Percentiles rank a stretch among this genome's conserved stretches.
Conservation (phyloP, 2,888 invertebrate species). For the Melieria omissa region DNA sequence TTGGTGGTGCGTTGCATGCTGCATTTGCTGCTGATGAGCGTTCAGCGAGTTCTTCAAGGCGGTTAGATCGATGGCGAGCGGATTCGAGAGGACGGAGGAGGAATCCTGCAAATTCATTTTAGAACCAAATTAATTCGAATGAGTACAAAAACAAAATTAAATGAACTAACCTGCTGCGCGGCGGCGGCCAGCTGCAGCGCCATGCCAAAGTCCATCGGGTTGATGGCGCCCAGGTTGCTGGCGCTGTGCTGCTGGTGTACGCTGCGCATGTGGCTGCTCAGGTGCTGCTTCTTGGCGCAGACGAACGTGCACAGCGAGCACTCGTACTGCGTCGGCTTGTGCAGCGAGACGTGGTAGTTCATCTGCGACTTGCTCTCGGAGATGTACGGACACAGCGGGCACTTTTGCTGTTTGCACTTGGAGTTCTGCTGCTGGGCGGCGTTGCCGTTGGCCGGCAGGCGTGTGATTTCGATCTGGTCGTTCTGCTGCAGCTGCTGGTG, state of each 20-base stretch:
- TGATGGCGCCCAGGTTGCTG: slow-evolving; percentile 34
- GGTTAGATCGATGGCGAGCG: slow-evolving; percentile 57
- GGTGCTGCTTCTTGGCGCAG: slow-evolving; percentile 81
- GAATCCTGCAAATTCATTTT: slow-evolving; percentile 18
- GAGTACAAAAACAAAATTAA: no score
- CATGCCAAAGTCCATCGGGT: slow-evolving; percentile 53
- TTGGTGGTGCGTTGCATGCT: slow-evolving; percentile 12
- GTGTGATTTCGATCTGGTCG: slow-evolving; percentile 64
- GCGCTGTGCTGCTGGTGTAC: slow-evolving; percentile 56
- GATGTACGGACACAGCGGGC: slow-evolving; percentile 84
- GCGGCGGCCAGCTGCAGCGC: slow-evolving; percentile 57
- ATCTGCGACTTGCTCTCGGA: slow-evolving; percentile 88
- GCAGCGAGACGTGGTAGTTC: slow-evolving; percentile 88
- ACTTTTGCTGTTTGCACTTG: slow-evolving; percentile 77
- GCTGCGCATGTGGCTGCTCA: slow-evolving; percentile 85
- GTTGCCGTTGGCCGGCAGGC: slow-evolving; percentile 49
- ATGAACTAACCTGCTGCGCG: slow-evolving; percentile 57
- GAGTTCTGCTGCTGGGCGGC: slow-evolving; percentile 47
- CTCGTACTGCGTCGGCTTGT: slow-evolving; percentile 72
- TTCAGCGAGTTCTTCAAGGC: slow-evolving; percentile 47
- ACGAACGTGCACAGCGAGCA: slow-evolving; percentile 86
- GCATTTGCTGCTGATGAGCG: slow-evolving; percentile 23
- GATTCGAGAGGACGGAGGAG: slow-evolving; percentile 37
- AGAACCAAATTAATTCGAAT: background rate
- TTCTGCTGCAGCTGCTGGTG: slow-evolving; percentile 58